Percentiles rank a stretch among this genome's conserved stretches.
Conservation (phyloP, 1,140 invertebrate species). For the Agrypnia vestita region DNA sequence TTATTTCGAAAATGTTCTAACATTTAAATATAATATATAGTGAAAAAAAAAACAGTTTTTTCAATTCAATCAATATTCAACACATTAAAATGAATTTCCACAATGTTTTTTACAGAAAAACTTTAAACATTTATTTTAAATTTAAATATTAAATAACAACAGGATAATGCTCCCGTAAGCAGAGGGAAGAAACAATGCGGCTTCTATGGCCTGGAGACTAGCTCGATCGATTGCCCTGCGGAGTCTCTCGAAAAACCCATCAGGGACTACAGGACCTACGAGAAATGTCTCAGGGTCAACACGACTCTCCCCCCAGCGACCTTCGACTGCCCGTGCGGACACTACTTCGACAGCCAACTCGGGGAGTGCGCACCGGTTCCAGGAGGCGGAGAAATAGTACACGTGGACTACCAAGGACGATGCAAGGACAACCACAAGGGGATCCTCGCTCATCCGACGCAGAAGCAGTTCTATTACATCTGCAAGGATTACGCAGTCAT, state of each 20-base stretch:
- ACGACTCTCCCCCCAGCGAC: constrained; percentile 53
- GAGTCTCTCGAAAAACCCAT: constrained; percentile 62
- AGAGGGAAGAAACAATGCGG: constrained; percentile 3
- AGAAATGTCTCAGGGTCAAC: constrained; percentile 62
- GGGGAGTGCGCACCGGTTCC: constrained; percentile 63
- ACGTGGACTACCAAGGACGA: constrained; percentile 63
- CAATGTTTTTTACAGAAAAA: no score
- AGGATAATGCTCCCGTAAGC: neutral
- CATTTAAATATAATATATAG: no score
- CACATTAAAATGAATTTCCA: no score
- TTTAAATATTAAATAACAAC: no score
- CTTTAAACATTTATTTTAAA: no score
- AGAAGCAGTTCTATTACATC: constrained; percentile 66
- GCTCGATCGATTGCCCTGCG: constrained; percentile 1
- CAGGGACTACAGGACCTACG: constrained; percentile 61
- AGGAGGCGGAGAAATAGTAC: constrained; percentile 65
- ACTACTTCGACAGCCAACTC: constrained; percentile 57
- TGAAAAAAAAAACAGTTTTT: no score
- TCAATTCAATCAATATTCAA: no score
- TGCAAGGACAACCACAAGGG: constrained; percentile 65
- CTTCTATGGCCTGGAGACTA: neutral
- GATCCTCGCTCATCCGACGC: constrained; percentile 65
- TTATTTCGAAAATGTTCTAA: no score
- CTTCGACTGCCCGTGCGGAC: constrained; percentile 51
- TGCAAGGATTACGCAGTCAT: constrained; percentile 65